Evolutionary conservation across 2,888 invertebrate genomes (phyloP).

Genomic region (Xestia sexstrigata): DNA sequence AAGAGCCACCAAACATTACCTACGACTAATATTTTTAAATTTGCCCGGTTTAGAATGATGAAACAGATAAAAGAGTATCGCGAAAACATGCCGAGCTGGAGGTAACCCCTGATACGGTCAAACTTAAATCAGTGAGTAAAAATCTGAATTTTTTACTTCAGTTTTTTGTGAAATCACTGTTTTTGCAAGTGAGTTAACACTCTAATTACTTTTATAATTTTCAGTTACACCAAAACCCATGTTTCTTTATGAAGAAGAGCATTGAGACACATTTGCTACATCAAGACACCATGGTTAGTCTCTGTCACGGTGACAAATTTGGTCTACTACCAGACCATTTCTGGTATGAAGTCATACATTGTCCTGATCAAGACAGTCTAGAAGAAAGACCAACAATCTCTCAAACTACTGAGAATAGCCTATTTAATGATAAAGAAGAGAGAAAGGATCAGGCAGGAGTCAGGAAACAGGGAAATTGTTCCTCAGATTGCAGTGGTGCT

Average conservation of each 20-base stretch:
- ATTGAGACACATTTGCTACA: constrained; percentile 77
- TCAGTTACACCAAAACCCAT: constrained; percentile 90
- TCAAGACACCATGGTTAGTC: constrained; percentile 74
- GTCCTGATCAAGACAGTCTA: constrained; percentile 38
- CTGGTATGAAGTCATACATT: constrained; percentile 86
- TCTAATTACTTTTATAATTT: constrained; percentile 49
- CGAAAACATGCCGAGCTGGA: constrained; percentile 88
- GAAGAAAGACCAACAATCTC: constrained; percentile 10
- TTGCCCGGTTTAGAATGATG: constrained; percentile 78
- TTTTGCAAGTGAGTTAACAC: neutral
- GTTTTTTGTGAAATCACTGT: neutral
- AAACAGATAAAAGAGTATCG: constrained; percentile 87
- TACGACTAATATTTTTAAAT: neutral
- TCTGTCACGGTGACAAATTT: constrained; percentile 88
- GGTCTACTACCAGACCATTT: constrained; percentile 87
- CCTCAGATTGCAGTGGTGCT: neutral
- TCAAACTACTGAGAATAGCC: constrained; percentile 13
- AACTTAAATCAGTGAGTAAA: constrained; percentile 83
- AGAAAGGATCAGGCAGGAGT: constrained; percentile 24
- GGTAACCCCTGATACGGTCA: constrained; percentile 78
- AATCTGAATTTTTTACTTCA: neutral
- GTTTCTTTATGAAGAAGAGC: constrained; percentile 83
- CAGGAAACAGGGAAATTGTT: constrained; percentile 5
- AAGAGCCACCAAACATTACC: neutral
- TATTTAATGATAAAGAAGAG: constrained; percentile 13